phyloP scores from a whole-genome alignment of 2,888 invertebrate genomes.

The Lasioglossum zephyrum region DNA sequence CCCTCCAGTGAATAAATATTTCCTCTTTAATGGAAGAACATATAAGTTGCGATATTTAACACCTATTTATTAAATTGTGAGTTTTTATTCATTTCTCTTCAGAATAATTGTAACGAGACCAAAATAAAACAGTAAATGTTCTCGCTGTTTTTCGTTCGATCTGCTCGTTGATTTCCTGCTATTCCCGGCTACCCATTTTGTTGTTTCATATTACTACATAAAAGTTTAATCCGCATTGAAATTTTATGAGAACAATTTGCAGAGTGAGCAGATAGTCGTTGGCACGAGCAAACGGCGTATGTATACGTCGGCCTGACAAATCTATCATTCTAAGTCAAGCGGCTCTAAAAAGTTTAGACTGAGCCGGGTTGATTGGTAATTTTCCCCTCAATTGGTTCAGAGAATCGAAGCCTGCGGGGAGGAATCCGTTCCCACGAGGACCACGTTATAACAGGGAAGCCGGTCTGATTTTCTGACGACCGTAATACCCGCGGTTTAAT shows the following conservation, averaged over 20 bases:
- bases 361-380: conserved; percentile 71
- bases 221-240: not conserved
- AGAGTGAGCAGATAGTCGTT: not conserved
- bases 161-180: too few relatives aligned
- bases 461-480: conserved; percentile 63
- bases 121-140: too few relatives aligned
- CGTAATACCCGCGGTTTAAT: conserved; percentile 68
- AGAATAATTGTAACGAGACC: too few relatives aligned
- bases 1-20: too few relatives aligned
- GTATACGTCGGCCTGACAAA: conserved; percentile 25
- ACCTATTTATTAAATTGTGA: too few relatives aligned
- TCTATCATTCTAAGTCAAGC: conserved; percentile 60
- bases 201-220: too few relatives aligned
- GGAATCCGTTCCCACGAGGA: conserved; percentile 60
- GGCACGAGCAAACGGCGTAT: conserved; percentile 9
- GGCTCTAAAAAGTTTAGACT: conserved; percentile 68
- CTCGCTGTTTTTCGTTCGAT: too few relatives aligned
- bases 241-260: not conserved
- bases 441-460: conserved; percentile 51
- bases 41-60: too few relatives aligned
- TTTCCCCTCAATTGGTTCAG: conserved; percentile 74
- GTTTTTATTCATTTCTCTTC: too few relatives aligned
- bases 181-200: too few relatives aligned
- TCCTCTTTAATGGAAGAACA: too few relatives aligned
- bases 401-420: conserved; percentile 73